Percentiles rank a stretch among this genome's conserved stretches.
Conservation (phyloP, 2,888 invertebrate species). For the Megaustenia siamemsis region DNA sequence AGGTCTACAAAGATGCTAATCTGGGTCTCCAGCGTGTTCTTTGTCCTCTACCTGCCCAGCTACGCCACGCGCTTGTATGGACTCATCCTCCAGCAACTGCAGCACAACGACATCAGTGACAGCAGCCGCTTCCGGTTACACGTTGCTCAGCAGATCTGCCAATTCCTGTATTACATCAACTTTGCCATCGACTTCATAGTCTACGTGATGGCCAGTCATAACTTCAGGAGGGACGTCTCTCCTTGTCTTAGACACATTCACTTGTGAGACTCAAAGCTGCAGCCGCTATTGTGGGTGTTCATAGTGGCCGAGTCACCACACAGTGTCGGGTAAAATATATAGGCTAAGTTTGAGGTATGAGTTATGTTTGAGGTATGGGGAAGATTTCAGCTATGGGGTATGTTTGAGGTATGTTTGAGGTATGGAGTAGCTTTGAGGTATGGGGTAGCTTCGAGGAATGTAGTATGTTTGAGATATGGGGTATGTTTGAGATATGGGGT, state of each 20-base stretch:
- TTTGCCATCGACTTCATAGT: slow-evolving; percentile 69
- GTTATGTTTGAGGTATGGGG: no score
- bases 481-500: no score
- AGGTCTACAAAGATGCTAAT: slow-evolving; percentile 70
- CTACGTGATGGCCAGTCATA: slow-evolving; percentile 66
- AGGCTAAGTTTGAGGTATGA: no score
- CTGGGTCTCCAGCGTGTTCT: slow-evolving; percentile 71
- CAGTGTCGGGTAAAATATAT: no score
- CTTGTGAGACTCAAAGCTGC: not conserved
- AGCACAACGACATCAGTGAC: slow-evolving; percentile 36
- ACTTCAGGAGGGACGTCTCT: slow-evolving; percentile 62
- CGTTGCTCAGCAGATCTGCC: slow-evolving; percentile 66
- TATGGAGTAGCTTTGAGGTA: no score
- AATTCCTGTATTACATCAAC: slow-evolving; percentile 68
- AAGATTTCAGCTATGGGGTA: no score
- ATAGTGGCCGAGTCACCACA: no score
- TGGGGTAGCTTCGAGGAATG: no score
- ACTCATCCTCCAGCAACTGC: slow-evolving; percentile 58
- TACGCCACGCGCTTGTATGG: slow-evolving; percentile 70
- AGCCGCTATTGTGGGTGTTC: no score
- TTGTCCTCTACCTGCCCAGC: slow-evolving; percentile 73
- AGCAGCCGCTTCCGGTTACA: slow-evolving; percentile 54
- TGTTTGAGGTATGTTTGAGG: no score
- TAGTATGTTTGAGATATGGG: no score
- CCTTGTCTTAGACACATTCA: slow-evolving; percentile 45